phyloP scores from a whole-genome alignment of 2,888 invertebrate species.

The Criorhina ranunculi region DNA sequence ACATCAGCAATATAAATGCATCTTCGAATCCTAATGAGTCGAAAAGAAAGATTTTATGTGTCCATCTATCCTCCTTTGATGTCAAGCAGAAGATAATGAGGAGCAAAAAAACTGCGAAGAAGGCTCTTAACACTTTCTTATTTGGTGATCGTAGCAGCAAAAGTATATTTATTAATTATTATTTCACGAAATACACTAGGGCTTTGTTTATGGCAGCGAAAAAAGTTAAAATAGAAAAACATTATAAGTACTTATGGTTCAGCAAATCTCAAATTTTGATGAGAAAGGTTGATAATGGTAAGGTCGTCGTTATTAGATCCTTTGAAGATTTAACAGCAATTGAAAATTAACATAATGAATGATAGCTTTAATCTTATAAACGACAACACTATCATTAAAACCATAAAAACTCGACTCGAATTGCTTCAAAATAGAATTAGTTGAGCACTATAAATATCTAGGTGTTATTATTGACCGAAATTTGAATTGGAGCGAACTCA shows the following conservation, averaged over 20 bases:
- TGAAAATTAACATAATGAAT: no score
- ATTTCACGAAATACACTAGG: conserved; percentile 10
- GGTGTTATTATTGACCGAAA: no score
- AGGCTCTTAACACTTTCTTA: not conserved
- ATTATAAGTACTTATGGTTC: conserved; percentile 2
- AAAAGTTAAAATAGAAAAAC: conserved; percentile 6
- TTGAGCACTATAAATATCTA: no score
- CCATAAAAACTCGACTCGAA: no score
- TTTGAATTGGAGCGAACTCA: no score
- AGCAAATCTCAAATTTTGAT: conserved; percentile 3
- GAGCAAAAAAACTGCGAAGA: not conserved
- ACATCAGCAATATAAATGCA: no score
- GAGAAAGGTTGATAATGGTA: conserved; percentile 29
- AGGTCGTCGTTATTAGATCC: conserved; percentile 18
- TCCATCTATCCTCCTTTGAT: not conserved
- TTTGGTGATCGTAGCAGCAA: not conserved
- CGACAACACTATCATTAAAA: no score
- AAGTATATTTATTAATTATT: no score
- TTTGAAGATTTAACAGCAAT: not conserved
- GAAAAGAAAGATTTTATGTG: conserved; percentile 4
- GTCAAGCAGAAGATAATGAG: no score
- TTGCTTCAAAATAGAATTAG: no score
- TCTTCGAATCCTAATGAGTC: not conserved
- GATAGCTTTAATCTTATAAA: no score
- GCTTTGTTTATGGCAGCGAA: conserved; percentile 1